Evolutionary conservation across 37 sponge, comb jelly and placozoan species (phyloP).

Genomic region (Aphrocallistes beatrix): DNA sequence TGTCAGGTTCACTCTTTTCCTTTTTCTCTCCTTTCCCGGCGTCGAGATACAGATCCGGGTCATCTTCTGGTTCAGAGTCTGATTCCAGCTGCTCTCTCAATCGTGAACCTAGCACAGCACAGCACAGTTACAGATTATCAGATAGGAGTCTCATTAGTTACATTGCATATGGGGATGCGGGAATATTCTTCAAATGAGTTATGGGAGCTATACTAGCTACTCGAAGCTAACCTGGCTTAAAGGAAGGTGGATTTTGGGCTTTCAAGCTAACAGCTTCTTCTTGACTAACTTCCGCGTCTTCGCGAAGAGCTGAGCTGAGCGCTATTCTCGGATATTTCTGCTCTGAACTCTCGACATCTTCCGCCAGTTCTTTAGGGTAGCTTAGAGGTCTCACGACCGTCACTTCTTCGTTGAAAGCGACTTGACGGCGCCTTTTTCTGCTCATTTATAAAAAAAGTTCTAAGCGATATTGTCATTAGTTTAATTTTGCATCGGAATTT

Average conservation of each 20-base stretch:
- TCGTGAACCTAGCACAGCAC: background rate
- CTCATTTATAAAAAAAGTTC: too few species aligned
- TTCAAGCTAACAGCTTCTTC: background rate
- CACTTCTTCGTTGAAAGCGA: conserved; percentile 45
- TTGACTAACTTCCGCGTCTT: background rate
- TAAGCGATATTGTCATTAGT: too few species aligned
- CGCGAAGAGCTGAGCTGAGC: background rate
- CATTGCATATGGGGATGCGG: too few species aligned
- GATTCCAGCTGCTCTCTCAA: background rate
- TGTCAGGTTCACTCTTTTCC: background rate
- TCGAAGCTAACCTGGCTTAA: background rate
- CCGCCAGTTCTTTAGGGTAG: too few species aligned
- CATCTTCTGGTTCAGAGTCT: background rate
- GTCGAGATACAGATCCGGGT: background rate
- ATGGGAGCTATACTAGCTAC: background rate
- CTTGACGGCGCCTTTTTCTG: conserved; percentile 37
- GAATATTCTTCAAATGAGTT: background rate
- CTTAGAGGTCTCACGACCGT: background rate
- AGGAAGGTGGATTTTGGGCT: background rate
- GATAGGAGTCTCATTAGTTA: too few species aligned
- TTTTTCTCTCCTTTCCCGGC: background rate
- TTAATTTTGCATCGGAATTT: too few species aligned
- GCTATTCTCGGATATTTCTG: background rate
- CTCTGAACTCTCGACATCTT: background rate
- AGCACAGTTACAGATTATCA: too few species aligned